These are phyloP conservation scores for Pseudoatta argentina DNA, from an alignment of 1,140 invertebrate genomes.

Conservation along the genomic window DNA sequence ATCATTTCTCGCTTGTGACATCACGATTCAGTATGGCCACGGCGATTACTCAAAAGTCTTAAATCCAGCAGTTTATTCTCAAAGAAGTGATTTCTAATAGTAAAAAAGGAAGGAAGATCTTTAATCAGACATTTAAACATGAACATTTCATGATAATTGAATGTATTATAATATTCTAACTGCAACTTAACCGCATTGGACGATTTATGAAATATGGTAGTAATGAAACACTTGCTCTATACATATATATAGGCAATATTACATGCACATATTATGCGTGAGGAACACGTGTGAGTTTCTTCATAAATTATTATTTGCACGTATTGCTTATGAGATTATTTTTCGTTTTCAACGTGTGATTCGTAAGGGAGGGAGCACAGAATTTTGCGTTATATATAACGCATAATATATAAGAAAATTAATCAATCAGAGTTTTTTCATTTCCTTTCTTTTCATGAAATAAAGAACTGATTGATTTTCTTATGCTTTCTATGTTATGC, in stretches of 20 bases:
- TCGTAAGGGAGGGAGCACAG: background rate
- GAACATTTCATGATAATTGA: background rate
- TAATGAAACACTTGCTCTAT: background rate
- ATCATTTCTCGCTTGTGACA: too few species aligned
- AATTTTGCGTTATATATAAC: too few species aligned
- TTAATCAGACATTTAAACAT: background rate
- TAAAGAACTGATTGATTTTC: too few species aligned
- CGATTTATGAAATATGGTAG: background rate
- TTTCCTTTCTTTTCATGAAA: too few species aligned
- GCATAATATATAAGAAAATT: too few species aligned
- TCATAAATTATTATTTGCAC: background rate
- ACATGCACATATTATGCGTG: background rate
- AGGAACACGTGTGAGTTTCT: background rate
- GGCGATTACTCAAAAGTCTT: background rate
- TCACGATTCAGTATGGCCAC: too few species aligned
- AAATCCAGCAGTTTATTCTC: background rate
- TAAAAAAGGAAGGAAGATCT: background rate
- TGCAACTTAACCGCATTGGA: background rate
- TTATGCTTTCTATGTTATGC: too few species aligned
- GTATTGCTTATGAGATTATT: background rate
- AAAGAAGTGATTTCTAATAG: background rate
- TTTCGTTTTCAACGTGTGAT: background rate
- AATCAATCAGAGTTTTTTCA: too few species aligned
- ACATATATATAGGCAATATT: background rate
- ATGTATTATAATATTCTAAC: background rate